phyloP scores from a whole-genome alignment of 2,113 vertebrate genomes.

The Aythya baeri region DNA sequence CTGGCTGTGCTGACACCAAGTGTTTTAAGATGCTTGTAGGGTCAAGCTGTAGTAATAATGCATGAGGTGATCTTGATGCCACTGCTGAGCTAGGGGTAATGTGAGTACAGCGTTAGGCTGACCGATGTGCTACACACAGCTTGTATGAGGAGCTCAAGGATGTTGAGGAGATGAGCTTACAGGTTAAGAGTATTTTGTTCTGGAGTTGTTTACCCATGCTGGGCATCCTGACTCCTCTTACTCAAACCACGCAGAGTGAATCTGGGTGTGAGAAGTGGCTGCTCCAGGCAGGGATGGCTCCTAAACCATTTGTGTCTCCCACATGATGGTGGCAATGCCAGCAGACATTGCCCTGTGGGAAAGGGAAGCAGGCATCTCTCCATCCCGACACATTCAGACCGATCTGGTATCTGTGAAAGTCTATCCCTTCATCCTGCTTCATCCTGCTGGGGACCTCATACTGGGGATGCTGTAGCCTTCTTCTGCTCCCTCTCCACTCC shows the following conservation, averaged over 20 bases:
- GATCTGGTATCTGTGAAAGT: not conserved
- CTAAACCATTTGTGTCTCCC: fast-evolving
- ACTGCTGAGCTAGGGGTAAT: not conserved
- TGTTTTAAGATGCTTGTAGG: not conserved
- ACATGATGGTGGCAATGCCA: fast-evolving
- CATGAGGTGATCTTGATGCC: fast-evolving
- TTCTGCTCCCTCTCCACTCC: not conserved
- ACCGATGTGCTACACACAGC: fast-evolving
- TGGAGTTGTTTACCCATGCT: not conserved
- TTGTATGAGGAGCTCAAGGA: not conserved
- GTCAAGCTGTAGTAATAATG: not conserved
- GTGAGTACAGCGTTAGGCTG: fast-evolving
- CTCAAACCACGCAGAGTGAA: not conserved
- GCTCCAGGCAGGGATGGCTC: not conserved
- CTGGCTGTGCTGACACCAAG: not conserved
- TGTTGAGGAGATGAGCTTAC: fast-evolving
- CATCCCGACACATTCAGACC: fast-evolving
- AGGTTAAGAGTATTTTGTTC: not conserved
- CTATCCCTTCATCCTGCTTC: not conserved
- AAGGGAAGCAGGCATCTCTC: not conserved
- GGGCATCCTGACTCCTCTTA: not conserved
- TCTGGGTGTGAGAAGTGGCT: not conserved
- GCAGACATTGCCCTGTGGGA: fast-evolving
- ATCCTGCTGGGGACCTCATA: fast-evolving
- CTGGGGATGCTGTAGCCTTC: not conserved